Base-by-base conservation (phyloP, 2,113 vertebrate genomes). In the Nyctereutes procyonoides region DNA sequence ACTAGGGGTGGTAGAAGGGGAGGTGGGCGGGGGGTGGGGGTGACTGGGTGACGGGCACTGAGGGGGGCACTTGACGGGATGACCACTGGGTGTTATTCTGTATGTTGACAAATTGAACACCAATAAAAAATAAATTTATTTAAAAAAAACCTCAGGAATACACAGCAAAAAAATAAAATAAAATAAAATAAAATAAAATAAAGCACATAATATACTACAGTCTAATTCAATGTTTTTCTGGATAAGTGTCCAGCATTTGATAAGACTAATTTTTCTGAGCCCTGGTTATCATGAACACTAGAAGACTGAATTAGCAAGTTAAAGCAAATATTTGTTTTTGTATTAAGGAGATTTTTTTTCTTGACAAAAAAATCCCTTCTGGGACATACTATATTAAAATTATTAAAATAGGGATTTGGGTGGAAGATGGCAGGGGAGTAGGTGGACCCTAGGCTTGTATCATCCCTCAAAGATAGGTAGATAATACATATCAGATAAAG, bases 251-350 rank as follows among this genome's bases (percentile, higher is more conserved):
- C 4, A n/a, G 38, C 19, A 73, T 71, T 82, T 73, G 67, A 91
- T 17, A 90, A 32, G 20, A 90, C 67, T 69, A 67, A 95, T 63
- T 93, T 53, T 71, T 88, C 28, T 12, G 60, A 90, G 48, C 22
- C 12, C 26, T 58, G 14, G 19, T 79, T 96, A 91, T 90, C 43
- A 85, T 83, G 53, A 76, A 81, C 13, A 65, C 6, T 9, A 86
- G 73, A 88, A 93, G 63, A 13, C 22, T 96, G 24, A 85, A 71
- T 83, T 90, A 53, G 13, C 8, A 90, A 71, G 43, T 88, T 92
- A 19, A 93, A 92, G n/a, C 22, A 95, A 73, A 26, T 26, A 89
- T 87, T 96, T 96, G 10, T 26, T 93, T 98, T 95, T 86, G 3
- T 51, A 63, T 60, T 77, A 81, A 55, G 56, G 14, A 84, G 80